phyloP scores from a whole-genome alignment of 2,888 invertebrate genomes.

The Tenthredo amoena region DNA sequence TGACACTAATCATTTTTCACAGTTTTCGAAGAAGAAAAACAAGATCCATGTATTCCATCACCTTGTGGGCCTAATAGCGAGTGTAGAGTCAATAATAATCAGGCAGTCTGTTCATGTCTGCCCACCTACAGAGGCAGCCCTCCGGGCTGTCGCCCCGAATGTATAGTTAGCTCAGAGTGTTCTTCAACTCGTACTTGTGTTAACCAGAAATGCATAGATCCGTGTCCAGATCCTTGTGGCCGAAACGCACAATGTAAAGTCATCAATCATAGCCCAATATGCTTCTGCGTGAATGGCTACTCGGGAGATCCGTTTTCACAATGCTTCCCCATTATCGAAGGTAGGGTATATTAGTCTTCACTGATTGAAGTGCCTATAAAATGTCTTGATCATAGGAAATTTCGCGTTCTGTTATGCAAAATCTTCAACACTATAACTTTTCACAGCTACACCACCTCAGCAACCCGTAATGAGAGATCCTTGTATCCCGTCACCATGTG shows the following conservation, averaged over 20 bases:
- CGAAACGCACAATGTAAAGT: conserved; percentile 75
- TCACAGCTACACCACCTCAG: conserved; percentile 33
- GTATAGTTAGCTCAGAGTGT: conserved; percentile 71
- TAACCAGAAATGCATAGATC: conserved; percentile 72
- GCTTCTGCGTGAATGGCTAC: conserved; percentile 69
- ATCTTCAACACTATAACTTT: not conserved
- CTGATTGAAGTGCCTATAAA: not conserved
- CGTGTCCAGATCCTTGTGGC: conserved; percentile 74
- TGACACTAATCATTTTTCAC: conserved; percentile 56
- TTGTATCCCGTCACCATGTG: conserved; percentile 80
- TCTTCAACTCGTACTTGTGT: conserved; percentile 73
- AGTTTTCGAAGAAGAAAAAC: conserved; percentile 66
- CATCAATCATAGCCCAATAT: conserved; percentile 75
- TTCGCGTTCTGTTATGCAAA: conserved; percentile 61
- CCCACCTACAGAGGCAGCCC: conserved; percentile 73
- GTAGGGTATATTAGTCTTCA: not conserved
- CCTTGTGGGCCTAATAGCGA: conserved; percentile 80
- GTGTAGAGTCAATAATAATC: conserved; percentile 69
- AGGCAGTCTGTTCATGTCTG: conserved; percentile 67
- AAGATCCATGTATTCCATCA: conserved; percentile 83
- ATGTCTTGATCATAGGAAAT: conserved; percentile 58
- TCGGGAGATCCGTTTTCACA: conserved; percentile 70
- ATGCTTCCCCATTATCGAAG: conserved; percentile 65
- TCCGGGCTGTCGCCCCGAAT: conserved; percentile 68
- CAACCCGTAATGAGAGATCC: conserved; percentile 75